These are phyloP conservation scores for Columba livia DNA, from an alignment of 2,113 vertebrate genomes.

Conservation along the genomic window DNA sequence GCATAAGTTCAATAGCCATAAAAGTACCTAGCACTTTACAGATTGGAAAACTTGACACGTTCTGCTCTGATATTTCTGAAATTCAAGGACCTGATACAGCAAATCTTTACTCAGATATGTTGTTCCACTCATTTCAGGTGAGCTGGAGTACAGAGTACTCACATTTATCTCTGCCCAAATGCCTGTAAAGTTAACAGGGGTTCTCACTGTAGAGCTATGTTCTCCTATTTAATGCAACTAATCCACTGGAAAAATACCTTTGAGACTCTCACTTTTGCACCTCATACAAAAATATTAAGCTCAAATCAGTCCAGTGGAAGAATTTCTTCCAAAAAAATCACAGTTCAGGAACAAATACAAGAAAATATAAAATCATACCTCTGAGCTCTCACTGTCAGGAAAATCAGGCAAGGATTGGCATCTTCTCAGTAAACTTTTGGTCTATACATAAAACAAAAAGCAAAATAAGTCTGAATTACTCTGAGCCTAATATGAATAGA, in stretches of 20 bases:
- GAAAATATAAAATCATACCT: slow-evolving; percentile 6
- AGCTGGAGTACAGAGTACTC: not conserved
- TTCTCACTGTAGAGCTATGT: not conserved
- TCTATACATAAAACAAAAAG: not conserved
- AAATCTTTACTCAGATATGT: not conserved
- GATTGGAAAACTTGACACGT: not conserved
- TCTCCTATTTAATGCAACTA: not conserved
- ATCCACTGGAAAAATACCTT: not conserved
- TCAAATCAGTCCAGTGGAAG: not conserved
- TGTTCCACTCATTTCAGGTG: not conserved
- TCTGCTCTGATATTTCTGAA: not conserved
- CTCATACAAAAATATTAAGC: not conserved
- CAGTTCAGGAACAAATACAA: not conserved
- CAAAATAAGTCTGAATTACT: not conserved
- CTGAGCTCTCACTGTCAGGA: not conserved
- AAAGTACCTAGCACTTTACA: not conserved
- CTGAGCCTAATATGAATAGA: not conserved
- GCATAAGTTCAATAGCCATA: not conserved
- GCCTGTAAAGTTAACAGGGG: not conserved
- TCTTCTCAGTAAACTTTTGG: not conserved
- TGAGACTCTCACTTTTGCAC: not conserved
- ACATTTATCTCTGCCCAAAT: not conserved
- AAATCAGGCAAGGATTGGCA: not conserved
- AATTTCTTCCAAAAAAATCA: not conserved
- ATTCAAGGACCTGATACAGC: not conserved